Conservation (phyloP, 2,797 vertebrate species). For the Xenopus petersii region DNA sequence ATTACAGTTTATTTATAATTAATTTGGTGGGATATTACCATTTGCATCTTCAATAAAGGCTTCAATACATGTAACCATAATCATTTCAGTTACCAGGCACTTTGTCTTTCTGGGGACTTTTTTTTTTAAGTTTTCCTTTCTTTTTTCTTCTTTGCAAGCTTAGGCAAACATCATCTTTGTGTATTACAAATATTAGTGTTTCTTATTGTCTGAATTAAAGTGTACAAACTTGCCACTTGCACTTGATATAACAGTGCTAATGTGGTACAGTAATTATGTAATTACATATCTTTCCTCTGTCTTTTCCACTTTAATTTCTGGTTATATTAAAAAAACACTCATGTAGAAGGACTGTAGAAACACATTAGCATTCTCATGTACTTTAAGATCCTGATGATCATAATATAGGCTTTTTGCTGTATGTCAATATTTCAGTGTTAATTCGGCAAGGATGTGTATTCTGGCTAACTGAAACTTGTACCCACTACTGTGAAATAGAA, state of each 20-base stretch:
- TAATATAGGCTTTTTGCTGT: no score
- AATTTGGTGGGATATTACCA: slow-evolving; percentile 20
- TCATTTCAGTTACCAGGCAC: no score
- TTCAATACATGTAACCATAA: slow-evolving; percentile 8
- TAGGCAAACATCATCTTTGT: slow-evolving; percentile 9
- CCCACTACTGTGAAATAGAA: no score
- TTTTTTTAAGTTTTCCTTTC: slow-evolving; percentile 1
- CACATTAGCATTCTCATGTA: no score
- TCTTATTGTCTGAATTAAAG: slow-evolving; percentile 63
- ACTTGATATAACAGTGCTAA: slow-evolving; percentile 57
- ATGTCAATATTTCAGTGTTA: no score
- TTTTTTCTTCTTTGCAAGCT: neutral
- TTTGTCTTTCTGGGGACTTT: no score
- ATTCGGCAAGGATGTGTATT: no score
- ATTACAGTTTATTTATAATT: slow-evolving; percentile 22
- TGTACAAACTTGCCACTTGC: slow-evolving; percentile 55
- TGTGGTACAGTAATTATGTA: slow-evolving; percentile 60
- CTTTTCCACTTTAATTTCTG: slow-evolving; percentile 44
- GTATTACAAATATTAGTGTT: slow-evolving; percentile 46
- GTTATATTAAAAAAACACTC: slow-evolving; percentile 54
- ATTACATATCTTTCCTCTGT: slow-evolving; percentile 53
- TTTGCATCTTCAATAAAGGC: slow-evolving; percentile 7
- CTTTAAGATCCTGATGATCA: no score
- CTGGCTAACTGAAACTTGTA: neutral
- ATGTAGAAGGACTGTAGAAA: slow-evolving; percentile 49